Evolutionary conservation across 2,113 vertebrate genomes (phyloP).

Genomic region (Oreochromis niloticus): DNA sequence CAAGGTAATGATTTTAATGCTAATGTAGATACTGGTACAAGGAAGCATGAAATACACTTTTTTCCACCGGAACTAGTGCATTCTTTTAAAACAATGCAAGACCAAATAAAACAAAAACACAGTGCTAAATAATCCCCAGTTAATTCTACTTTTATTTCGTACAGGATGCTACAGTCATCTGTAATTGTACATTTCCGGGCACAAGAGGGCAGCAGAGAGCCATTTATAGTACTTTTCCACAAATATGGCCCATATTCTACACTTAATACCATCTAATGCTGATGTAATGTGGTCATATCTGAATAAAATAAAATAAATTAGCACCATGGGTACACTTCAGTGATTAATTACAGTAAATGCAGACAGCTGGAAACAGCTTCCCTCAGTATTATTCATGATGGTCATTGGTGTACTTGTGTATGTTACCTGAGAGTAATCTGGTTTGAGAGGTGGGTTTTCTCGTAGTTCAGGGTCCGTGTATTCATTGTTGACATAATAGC

Average conservation of each 20-base stretch:
- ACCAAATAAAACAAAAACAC: neutral
- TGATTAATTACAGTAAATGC: neutral
- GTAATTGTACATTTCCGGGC: neutral
- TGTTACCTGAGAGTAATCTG: constrained; percentile 84
- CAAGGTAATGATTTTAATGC: neutral
- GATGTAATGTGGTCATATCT: neutral
- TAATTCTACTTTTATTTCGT: neutral
- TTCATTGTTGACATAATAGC: constrained; percentile 92
- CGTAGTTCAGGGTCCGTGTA: constrained; percentile 83
- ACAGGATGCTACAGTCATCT: neutral
- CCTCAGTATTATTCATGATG: neutral
- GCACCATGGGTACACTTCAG: neutral
- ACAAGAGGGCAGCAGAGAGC: constrained; percentile 21
- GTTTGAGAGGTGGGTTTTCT: constrained; percentile 85
- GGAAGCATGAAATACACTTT: neutral
- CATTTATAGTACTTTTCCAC: neutral
- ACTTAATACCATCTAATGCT: no score
- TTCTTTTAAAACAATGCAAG: neutral
- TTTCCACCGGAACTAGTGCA: neutral
- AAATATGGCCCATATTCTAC: neutral
- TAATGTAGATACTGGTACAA: neutral
- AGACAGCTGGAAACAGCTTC: neutral
- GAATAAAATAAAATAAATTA: neutral
- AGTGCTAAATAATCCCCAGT: neutral
- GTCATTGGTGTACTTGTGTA: neutral